Conservation (phyloP, 2,888 invertebrate genomes). For the Latrodectus elegans region DNA sequence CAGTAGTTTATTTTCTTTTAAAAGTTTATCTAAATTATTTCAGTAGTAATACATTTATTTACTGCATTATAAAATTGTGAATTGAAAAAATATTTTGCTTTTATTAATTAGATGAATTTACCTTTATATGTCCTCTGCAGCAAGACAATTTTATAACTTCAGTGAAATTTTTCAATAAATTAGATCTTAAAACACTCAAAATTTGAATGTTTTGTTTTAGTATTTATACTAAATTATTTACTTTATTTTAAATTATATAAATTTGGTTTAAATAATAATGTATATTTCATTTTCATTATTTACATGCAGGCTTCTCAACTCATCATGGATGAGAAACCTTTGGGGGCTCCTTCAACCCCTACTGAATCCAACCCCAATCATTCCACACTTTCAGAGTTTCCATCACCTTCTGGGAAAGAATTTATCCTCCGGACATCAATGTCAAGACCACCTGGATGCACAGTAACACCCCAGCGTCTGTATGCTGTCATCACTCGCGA, state of each 20-base stretch:
- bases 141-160: background rate
- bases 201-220: too few species aligned
- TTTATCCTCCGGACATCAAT: slow-evolving; percentile 81
- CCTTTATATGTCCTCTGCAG: background rate
- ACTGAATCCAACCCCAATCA: slow-evolving; percentile 71
- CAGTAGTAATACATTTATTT: too few species aligned
- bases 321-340: slow-evolving; percentile 72
- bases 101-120: background rate
- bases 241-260: too few species aligned
- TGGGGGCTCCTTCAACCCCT: slow-evolving; percentile 13
- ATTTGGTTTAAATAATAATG: background rate
- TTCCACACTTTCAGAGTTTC: slow-evolving; percentile 77
- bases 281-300: slow-evolving; percentile 5
- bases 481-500: slow-evolving; percentile 82
- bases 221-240: too few species aligned
- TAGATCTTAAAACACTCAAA: background rate
- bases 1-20: too few species aligned
- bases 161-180: background rate
- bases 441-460: slow-evolving; percentile 79
- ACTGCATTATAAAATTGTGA: too few species aligned
- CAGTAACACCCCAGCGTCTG: slow-evolving; percentile 81
- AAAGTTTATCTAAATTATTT: too few species aligned
- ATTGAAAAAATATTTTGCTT: too few species aligned
- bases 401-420: slow-evolving; percentile 80
- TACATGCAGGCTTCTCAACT: slow-evolving; percentile 77